Conservation (phyloP, 2,888 invertebrate genomes). For the Ectemnius cavifrons region DNA sequence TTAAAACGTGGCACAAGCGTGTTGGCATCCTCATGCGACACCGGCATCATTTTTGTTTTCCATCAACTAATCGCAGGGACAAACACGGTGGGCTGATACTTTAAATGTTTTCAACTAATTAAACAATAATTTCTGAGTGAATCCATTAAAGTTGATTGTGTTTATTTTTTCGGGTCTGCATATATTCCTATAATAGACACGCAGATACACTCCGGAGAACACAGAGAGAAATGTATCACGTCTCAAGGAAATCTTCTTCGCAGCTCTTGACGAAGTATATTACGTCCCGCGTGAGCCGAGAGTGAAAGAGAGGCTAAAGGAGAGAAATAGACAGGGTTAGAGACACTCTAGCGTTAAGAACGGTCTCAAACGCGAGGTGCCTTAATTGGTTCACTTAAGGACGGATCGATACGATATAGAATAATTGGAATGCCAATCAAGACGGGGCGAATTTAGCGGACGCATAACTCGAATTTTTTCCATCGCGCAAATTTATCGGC, state of each 20-base stretch:
- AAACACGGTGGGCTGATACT: too few species aligned
- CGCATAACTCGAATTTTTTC: constrained; percentile 24
- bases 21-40: too few species aligned
- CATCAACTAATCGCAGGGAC: too few species aligned
- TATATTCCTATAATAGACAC: background rate
- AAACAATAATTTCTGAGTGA: too few species aligned
- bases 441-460: constrained; percentile 20
- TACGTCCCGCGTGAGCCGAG: constrained; percentile 57
- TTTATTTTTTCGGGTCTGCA: too few species aligned
- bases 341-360: background rate
- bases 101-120: too few species aligned
- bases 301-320: background rate
- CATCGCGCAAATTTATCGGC: background rate
- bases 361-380: constrained; percentile 49
- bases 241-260: constrained; percentile 47
- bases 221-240: background rate
- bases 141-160: too few species aligned
- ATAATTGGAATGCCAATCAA: constrained; percentile 69
- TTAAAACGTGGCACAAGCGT: too few species aligned
- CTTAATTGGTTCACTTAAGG: constrained; percentile 68
- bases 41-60: too few species aligned
- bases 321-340: too few species aligned
- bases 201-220: constrained; percentile 2
- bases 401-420: constrained; percentile 67
- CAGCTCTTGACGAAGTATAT: constrained; percentile 49